These are phyloP conservation scores for Erpobdella octoculata DNA, from an alignment of 2,888 invertebrate genomes.

Conservation along the genomic window DNA sequence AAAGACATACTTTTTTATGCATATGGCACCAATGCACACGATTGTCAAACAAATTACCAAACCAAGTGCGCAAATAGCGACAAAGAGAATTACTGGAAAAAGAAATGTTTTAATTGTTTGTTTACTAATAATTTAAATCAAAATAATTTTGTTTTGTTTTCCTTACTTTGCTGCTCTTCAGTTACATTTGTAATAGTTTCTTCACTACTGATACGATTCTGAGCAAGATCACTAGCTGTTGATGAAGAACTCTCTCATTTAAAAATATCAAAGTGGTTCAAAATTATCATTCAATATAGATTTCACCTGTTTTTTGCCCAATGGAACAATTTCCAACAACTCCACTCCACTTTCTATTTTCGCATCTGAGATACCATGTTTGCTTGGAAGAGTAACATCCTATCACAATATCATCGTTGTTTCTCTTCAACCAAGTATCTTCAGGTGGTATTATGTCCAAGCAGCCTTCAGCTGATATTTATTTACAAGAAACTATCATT, in stretches of 20 bases:
- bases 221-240: no score
- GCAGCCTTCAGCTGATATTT: slow-evolving; percentile 22
- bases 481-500: no score
- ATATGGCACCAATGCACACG: background rate
- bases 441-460: slow-evolving; percentile 18
- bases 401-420: slow-evolving; percentile 27
- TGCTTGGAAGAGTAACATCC: slow-evolving; percentile 29
- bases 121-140: background rate
- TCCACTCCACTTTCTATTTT: slow-evolving; percentile 32
- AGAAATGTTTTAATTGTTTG: background rate
- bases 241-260: no score
- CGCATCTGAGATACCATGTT: slow-evolving; percentile 31
- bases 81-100: slow-evolving; percentile 15
- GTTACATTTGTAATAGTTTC: no score
- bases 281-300: no score
- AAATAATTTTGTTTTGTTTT: background rate
- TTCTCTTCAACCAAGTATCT: slow-evolving; percentile 22
- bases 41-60: background rate
- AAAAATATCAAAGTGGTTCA: no score
- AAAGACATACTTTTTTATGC: slow-evolving; percentile 5
- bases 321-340: slow-evolving; percentile 31
- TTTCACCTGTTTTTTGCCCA: background rate
- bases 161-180: slow-evolving; percentile 3
- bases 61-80: slow-evolving; percentile 17
- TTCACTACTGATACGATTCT: no score